Evolutionary conservation across 2,113 vertebrate species (phyloP).

Genomic region (Martes martes): DNA sequence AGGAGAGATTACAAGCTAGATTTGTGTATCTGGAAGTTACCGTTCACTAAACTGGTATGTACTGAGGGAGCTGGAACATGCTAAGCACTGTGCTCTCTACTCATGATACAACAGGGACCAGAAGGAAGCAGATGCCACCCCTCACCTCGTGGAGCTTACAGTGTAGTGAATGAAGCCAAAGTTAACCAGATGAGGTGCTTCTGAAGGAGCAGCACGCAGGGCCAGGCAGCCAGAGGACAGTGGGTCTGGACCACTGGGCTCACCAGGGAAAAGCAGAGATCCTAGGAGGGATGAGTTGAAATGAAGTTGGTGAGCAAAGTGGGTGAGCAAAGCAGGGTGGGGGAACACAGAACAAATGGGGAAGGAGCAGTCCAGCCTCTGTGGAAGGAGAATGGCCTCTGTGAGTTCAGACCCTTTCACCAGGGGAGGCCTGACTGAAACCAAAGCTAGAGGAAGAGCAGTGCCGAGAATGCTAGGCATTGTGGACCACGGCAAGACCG

Average conservation of each 20-base stretch:
- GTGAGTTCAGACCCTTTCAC: neutral
- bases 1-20: neutral
- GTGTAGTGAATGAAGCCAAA: neutral
- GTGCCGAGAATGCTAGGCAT: neutral
- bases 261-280: neutral
- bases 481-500: neutral
- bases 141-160: neutral
- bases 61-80: neutral
- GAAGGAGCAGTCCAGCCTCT: neutral
- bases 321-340: neutral
- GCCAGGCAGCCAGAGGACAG: accelerated
- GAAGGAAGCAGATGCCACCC: neutral
- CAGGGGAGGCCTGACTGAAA: neutral
- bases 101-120: neutral
- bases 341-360: too few relatives aligned
- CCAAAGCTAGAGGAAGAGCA: neutral
- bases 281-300: neutral
- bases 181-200: neutral
- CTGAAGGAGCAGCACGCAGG: neutral
- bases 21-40: neutral
- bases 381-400: neutral
- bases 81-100: neutral
- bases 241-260: neutral
- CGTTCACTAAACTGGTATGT: neutral
- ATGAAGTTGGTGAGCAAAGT: neutral